Evolutionary conservation across 37 sponge, comb jelly and placozoan genomes (phyloP).

Genomic region (Spongilla lacustris): DNA sequence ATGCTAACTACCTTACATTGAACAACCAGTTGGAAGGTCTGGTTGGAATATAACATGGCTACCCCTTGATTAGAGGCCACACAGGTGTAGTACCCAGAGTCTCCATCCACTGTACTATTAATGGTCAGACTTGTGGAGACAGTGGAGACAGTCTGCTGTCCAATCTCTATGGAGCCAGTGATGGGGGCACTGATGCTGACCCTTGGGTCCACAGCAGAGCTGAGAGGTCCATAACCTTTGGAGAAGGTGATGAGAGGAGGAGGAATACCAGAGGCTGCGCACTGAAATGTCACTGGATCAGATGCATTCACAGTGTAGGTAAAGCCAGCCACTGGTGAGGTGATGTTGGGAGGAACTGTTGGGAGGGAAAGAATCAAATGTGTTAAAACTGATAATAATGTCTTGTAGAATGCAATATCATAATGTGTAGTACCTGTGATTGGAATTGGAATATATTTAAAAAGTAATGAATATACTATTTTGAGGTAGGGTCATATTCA

Average conservation of each 20-base stretch:
- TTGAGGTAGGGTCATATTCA: too few relatives aligned
- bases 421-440: too few relatives aligned
- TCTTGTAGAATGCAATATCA: too few relatives aligned
- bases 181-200: too few relatives aligned
- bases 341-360: constrained; percentile 9
- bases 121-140: constrained; percentile 47
- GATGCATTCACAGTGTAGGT: constrained; percentile 15
- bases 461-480: too few relatives aligned
- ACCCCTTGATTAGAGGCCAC: constrained; percentile 31
- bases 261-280: constrained; percentile 67
- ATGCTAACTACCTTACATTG: constrained; percentile 28
- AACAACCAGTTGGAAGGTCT: constrained; percentile 33
- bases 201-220: too few relatives aligned
- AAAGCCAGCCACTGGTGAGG: neutral
- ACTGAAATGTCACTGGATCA: constrained; percentile 44
- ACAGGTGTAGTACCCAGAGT: constrained; percentile 44
- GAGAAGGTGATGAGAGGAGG: constrained; percentile 62
- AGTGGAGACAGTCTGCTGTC: constrained; percentile 9
- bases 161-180: neutral
- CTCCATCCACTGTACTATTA: constrained; percentile 15
- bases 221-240: neutral
- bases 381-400: too few relatives aligned
- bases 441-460: too few relatives aligned
- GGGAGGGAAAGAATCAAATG: neutral
- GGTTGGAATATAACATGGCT: neutral